Evolutionary conservation across 2,888 invertebrate genomes (phyloP).

Genomic region (Arctia plantaginis): DNA sequence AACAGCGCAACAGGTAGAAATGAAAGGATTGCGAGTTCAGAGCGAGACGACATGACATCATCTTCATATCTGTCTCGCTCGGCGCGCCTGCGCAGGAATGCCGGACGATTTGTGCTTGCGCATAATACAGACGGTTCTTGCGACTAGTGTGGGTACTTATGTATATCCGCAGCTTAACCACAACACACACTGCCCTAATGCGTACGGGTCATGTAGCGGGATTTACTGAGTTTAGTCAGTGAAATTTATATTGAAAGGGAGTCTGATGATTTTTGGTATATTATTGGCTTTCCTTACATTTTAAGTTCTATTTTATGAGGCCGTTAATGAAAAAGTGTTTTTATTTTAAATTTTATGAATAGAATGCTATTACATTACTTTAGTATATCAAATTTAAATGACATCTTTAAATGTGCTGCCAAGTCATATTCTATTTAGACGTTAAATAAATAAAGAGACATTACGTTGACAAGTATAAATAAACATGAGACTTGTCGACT

Average conservation of each 20-base stretch:
- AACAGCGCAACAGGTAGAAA: conserved; percentile 86
- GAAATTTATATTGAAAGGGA: conserved; percentile 86
- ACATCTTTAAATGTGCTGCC: not conserved
- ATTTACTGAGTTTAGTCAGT: conserved; percentile 84
- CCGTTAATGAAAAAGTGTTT: not conserved
- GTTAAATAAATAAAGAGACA: conserved; percentile 42
- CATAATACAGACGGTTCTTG: conserved; percentile 74
- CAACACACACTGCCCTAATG: conserved; percentile 86
- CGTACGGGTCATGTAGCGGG: conserved; percentile 86
- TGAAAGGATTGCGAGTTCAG: conserved; percentile 84
- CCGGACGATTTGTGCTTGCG: conserved; percentile 85
- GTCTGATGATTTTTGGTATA: conserved; percentile 81
- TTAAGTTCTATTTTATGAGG: conserved; percentile 32
- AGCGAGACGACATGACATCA: conserved; percentile 71
- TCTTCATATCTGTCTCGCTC: conserved; percentile 71
- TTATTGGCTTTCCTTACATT: conserved; percentile 56
- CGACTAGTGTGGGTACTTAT: conserved; percentile 69
- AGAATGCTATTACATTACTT: not conserved
- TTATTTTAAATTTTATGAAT: not conserved
- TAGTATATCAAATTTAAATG: not conserved
- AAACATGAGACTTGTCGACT: conserved; percentile 50
- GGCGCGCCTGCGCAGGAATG: conserved; percentile 79
- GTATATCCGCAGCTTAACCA: conserved; percentile 73
- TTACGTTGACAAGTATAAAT: conserved; percentile 48
- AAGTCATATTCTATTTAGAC: conserved; percentile 3